These are phyloP conservation scores for Rhagologus leucostigma DNA, from an alignment of 2,113 vertebrate species.

Conservation along the genomic window DNA sequence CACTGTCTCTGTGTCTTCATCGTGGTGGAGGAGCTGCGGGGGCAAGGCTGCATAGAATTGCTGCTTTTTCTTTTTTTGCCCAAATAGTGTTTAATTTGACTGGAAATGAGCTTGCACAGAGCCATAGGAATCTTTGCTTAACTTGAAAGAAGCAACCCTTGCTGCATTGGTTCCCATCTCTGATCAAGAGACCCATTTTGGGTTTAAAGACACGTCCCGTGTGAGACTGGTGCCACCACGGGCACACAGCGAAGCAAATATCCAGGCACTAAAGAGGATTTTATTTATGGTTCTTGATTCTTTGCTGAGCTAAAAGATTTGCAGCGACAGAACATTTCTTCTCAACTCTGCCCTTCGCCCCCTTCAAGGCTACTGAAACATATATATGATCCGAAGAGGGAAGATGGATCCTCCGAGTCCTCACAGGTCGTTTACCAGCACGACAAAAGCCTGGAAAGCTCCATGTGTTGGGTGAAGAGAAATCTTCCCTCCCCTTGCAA, in stretches of 20 bases:
- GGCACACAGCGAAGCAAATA: background rate
- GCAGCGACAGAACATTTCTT: slow-evolving; percentile 21
- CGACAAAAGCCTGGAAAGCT: slow-evolving; percentile 45
- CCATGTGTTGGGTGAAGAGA: slow-evolving; percentile 42
- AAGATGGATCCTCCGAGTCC: background rate
- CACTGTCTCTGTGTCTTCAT: accelerated
- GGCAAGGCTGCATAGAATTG: background rate
- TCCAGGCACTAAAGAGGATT: background rate
- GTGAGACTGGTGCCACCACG: background rate
- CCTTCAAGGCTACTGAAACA: slow-evolving; percentile 4
- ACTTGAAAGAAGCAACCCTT: background rate
- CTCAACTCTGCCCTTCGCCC: background rate
- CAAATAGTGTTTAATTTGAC: background rate
- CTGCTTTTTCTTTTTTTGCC: background rate
- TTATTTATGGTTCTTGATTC: background rate
- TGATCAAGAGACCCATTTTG: background rate
- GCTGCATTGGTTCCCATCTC: background rate
- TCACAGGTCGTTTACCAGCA: background rate
- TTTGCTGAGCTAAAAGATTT: slow-evolving; percentile 42
- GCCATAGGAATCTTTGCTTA: background rate
- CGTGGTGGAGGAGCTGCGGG: background rate
- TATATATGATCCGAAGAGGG: background rate
- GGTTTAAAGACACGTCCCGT: background rate
- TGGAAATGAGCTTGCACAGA: background rate
- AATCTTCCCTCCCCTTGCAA: slow-evolving; percentile 57